Conservation (phyloP, 2,113 vertebrate species). For the Corythaeola cristata region DNA sequence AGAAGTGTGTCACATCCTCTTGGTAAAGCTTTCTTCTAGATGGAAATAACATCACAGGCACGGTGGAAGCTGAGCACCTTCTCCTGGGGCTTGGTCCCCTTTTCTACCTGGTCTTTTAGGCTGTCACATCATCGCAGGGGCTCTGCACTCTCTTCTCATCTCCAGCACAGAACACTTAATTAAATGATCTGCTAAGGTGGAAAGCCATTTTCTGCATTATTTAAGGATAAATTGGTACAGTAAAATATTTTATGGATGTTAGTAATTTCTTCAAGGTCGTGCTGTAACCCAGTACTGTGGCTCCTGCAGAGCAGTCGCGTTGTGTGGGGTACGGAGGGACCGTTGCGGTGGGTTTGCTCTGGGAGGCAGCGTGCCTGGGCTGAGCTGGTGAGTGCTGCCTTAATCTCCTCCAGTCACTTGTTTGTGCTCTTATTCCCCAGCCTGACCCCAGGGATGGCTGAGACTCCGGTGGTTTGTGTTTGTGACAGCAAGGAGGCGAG, state of each 20-base stretch:
- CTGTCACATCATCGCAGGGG: accelerated
- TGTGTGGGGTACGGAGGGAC: neutral
- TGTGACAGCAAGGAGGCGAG: neutral
- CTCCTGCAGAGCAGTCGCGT: accelerated
- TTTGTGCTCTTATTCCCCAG: neutral
- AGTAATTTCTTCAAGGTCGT: neutral
- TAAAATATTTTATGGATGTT: neutral
- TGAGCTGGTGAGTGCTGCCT: neutral
- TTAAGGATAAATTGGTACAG: neutral
- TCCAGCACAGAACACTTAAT: neutral
- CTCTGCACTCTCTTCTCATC: neutral
- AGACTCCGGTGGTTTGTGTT: neutral
- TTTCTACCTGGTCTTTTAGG: neutral
- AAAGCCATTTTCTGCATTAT: neutral
- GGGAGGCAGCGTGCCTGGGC: neutral
- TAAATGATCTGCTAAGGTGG: neutral
- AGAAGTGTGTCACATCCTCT: neutral
- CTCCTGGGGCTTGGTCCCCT: neutral
- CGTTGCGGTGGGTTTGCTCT: accelerated
- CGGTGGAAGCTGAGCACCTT: accelerated
- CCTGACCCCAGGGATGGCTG: neutral
- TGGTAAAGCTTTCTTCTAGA: neutral
- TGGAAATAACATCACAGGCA: neutral
- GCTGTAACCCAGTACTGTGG: accelerated
- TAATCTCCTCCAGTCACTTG: accelerated